Conservation (phyloP, 2,888 invertebrate species). For the Linnaemya tessellans region DNA sequence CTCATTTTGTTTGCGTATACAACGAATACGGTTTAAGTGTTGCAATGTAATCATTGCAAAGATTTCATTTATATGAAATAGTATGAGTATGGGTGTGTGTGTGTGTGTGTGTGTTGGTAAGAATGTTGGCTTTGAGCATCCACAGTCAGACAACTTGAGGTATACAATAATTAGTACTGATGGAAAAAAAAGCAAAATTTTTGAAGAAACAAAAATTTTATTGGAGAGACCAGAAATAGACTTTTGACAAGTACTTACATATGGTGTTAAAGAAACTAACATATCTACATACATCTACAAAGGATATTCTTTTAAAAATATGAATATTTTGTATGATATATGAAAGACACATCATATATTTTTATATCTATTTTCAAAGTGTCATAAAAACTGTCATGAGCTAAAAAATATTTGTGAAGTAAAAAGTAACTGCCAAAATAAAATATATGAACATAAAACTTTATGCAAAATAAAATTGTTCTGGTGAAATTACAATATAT, state of each 20-base stretch:
- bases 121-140: conserved; percentile 8
- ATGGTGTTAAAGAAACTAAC: conserved; percentile 57
- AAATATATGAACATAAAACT: not conserved
- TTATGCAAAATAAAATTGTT: too few species aligned
- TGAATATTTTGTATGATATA: not conserved
- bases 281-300: conserved; percentile 21
- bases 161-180: conserved; percentile 54
- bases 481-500: too few species aligned
- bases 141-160: conserved; percentile 42
- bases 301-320: conserved; percentile 2
- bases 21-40: conserved; percentile 34
- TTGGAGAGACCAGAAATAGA: conserved; percentile 38
- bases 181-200: not conserved
- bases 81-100: not conserved
- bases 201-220: conserved; percentile 13
- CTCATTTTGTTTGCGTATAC: conserved; percentile 58
- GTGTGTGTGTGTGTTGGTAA: too few species aligned
- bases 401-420: too few species aligned
- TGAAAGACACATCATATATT: not conserved
- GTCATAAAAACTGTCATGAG: not conserved
- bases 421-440: too few species aligned
- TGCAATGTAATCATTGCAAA: not conserved
- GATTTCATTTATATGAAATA: not conserved
- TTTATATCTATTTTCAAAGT: not conserved
- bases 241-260: conserved; percentile 1